Base-by-base conservation (phyloP, 2,113 vertebrate species). In the Syrmaticus mikado region DNA sequence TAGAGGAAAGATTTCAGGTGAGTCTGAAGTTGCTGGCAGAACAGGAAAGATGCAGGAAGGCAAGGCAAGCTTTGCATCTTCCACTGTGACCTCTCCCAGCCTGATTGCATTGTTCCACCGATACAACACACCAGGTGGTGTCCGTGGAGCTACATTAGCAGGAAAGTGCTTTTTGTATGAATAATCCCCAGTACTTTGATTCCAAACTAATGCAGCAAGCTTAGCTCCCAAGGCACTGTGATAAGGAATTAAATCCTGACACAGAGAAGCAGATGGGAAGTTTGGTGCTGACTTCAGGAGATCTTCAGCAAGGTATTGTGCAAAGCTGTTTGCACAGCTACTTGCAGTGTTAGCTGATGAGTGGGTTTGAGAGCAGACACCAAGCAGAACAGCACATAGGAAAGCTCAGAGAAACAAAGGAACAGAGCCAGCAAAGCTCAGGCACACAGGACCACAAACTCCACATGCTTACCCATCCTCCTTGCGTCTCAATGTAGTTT, bases 401-500 rank as follows among this genome's bases (percentile, higher is more conserved):
- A 85, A 17, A 72, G 61, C 20, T 1, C 17, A 58, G 36, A 50
- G 50, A 17, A 21, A 48, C 58, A 24, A 34, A 66, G 64, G 40
- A 40, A 41, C 21, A 30, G 46, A 72, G 25, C 52, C 21, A 10
- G 12, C 48, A 65, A 34, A 2, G 0, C 9, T 14, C 79, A 22
- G n/a, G 19, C 27, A 46, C 62, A 58, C 24, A 36, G 27, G 68
- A 45, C 41, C 38, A 4, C 34, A 13, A 19, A 45, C 64, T 60
- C 50, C 10, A 17, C 30, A 28, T 19, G 95, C 97, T 96, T 76
- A 98, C 97, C 97, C 96, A 97, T 48, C 97, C 97, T 6, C 97
- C 97, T 3, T 28, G n/a, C 22, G 27, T 13, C 90, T 96, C 79
- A 22, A 97, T 92, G 57, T 96, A 97, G 24, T 21, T 78, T 48